Percentiles rank a stretch among this genome's conserved stretches.
These are phyloP conservation scores for Embiotoca jacksoni DNA, from an alignment of 2,113 vertebrate genomes.

Conservation along the genomic window DNA sequence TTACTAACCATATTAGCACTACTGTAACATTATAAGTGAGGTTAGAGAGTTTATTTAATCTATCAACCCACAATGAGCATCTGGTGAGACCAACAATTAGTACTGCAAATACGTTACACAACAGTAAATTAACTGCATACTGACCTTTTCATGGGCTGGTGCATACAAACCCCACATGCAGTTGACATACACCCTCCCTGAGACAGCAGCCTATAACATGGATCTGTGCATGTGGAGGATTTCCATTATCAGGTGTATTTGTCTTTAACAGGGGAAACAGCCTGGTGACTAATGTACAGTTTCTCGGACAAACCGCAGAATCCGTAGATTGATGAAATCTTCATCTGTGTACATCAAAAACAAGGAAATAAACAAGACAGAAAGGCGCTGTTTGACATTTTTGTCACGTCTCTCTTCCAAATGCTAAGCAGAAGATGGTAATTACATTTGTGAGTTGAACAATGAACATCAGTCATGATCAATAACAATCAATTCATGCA, in stretches of 20 bases:
- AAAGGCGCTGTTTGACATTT: slow-evolving; percentile 38
- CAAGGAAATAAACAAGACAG: slow-evolving; percentile 38
- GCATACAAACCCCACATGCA: slow-evolving; percentile 35
- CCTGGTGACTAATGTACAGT: slow-evolving; percentile 10
- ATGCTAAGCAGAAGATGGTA: slow-evolving; percentile 76
- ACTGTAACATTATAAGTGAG: slow-evolving; percentile 40
- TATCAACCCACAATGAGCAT: slow-evolving; percentile 45
- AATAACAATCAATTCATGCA: slow-evolving; percentile 75
- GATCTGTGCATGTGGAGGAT: slow-evolving; percentile 30
- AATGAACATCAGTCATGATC: slow-evolving; percentile 78
- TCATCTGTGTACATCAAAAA: slow-evolving; percentile 46
- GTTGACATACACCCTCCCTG: slow-evolving; percentile 32
- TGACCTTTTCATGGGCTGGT: slow-evolving; percentile 59
- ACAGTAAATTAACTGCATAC: slow-evolving; percentile 51
- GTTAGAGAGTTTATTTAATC: slow-evolving; percentile 49
- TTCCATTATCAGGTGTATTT: slow-evolving; percentile 46
- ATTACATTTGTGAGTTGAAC: slow-evolving; percentile 73
- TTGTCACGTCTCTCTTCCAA: slow-evolving; percentile 58
- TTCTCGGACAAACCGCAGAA: slow-evolving; percentile 5
- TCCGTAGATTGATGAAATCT: slow-evolving; percentile 18
- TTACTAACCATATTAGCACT: slow-evolving; percentile 36
- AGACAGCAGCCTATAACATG: slow-evolving; percentile 28
- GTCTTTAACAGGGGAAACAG: slow-evolving; percentile 24
- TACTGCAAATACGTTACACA: slow-evolving; percentile 64
- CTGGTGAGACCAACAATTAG: slow-evolving; percentile 55